Evolutionary conservation across 2,797 vertebrate genomes (phyloP).

Genomic region (Manis javanica): DNA sequence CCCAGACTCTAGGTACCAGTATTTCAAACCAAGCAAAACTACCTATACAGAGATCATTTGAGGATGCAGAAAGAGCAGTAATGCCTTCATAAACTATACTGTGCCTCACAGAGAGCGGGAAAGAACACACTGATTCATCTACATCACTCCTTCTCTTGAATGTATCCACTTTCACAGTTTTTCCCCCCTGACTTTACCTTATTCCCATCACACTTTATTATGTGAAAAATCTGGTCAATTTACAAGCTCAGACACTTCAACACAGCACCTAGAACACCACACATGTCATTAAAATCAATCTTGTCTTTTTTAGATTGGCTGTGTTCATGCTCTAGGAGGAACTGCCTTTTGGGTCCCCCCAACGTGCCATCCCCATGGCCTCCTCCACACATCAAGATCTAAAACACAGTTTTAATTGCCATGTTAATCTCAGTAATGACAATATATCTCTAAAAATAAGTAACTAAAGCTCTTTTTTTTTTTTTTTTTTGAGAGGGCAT

Average conservation of each 20-base stretch:
- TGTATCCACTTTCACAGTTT: not conserved
- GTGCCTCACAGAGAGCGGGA: not conserved
- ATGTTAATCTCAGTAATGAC: not conserved
- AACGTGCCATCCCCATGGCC: not conserved
- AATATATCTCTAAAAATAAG: not conserved
- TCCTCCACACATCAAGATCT: not conserved
- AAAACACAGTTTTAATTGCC: not conserved
- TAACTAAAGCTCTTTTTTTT: slow-evolving; percentile 62
- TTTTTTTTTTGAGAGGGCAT: too few relatives aligned
- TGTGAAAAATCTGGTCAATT: not conserved
- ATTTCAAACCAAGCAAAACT: not conserved
- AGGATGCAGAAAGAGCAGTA: not conserved
- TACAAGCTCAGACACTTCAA: not conserved
- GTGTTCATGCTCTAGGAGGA: not conserved
- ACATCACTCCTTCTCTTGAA: not conserved
- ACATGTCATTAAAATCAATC: not conserved
- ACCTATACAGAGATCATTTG: not conserved
- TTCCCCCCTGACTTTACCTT: not conserved
- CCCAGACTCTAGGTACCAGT: not conserved
- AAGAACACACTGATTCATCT: not conserved
- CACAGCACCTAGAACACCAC: rapidly evolving
- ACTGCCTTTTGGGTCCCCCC: not conserved
- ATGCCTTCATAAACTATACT: not conserved
- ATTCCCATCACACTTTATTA: not conserved
- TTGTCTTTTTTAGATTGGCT: not conserved